A percentile compares a stretch with the other conserved stretches of the same genome.
phyloP scores from a whole-genome alignment of 2,113 vertebrate species.

The Zapus hudsonius region DNA sequence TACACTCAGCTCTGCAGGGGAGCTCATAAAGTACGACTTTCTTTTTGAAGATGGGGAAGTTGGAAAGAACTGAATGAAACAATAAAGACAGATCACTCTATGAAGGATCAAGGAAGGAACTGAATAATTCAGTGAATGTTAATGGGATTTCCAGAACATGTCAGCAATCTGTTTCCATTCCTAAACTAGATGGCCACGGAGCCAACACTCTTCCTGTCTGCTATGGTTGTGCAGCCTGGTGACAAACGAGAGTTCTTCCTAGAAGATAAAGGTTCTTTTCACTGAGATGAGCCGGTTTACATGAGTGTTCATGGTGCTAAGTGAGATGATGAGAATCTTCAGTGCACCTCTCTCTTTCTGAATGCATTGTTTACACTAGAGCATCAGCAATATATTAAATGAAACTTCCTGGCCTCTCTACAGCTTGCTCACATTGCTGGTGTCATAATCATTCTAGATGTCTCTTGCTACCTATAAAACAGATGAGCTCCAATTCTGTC shows the following conservation, averaged over 20 bases:
- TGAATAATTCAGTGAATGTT: constrained; percentile 65
- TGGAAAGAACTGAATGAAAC: constrained; percentile 67
- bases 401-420: neutral
- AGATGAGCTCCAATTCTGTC: neutral
- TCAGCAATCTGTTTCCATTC: constrained; percentile 41
- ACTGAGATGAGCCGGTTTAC: neutral
- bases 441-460: neutral
- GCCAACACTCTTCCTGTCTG: constrained; percentile 4
- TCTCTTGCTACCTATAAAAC: neutral
- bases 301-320: neutral
- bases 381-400: neutral
- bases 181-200: constrained; percentile 4
- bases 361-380: neutral
- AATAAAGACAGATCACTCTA: constrained; percentile 58
- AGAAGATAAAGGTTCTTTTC: neutral
- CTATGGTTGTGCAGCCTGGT: neutral
- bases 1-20: neutral
- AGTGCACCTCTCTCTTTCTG: neutral
- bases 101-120: constrained; percentile 44
- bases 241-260: neutral
- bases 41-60: constrained; percentile 25
- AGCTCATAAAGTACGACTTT: constrained; percentile 12
- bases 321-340: neutral
- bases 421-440: neutral
- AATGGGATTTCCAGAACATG: constrained; percentile 60